Conservation (phyloP, 2,888 invertebrate genomes). For the Strigamia transsilvanica region DNA sequence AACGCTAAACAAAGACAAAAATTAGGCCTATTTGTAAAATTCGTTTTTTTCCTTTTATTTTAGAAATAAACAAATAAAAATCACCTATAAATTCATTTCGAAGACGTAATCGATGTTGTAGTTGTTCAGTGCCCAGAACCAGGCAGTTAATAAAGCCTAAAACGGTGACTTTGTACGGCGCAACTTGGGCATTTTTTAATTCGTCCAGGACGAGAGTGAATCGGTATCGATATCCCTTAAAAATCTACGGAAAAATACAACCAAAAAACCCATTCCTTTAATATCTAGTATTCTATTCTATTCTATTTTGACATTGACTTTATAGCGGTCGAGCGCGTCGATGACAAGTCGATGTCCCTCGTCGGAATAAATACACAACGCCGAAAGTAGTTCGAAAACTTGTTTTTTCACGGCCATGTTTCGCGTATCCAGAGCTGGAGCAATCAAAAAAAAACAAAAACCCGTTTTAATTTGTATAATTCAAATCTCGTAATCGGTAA, state of each 20-base stretch:
- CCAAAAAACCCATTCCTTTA: not conserved
- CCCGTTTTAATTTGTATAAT: not conserved
- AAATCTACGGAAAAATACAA: constrained; percentile 58
- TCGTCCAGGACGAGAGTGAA: constrained; percentile 64
- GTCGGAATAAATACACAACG: constrained; percentile 64
- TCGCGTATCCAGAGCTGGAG: constrained; percentile 64
- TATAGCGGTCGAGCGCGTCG: constrained; percentile 64
- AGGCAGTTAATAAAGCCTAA: constrained; percentile 66
- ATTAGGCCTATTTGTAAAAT: too few relatives aligned
- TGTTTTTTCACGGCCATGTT: constrained; percentile 66
- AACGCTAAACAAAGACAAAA: constrained; percentile 56
- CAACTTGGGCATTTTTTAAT: constrained; percentile 63
- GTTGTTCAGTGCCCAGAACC: constrained; percentile 62
- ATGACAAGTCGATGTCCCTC: constrained; percentile 64
- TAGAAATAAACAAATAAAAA: not conserved
- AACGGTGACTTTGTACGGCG: constrained; percentile 64
- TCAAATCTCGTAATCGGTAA: not conserved
- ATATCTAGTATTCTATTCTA: not conserved
- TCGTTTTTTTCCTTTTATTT: constrained; percentile 35
- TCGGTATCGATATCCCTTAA: constrained; percentile 63
- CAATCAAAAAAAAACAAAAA: constrained; percentile 53
- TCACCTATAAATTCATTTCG: constrained; percentile 65
- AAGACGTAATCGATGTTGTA: constrained; percentile 61
- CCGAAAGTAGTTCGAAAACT: constrained; percentile 66
- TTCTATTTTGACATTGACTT: constrained; percentile 58